These are phyloP conservation scores for Samia ricini DNA, from an alignment of 1,140 invertebrate genomes.

Conservation along the genomic window DNA sequence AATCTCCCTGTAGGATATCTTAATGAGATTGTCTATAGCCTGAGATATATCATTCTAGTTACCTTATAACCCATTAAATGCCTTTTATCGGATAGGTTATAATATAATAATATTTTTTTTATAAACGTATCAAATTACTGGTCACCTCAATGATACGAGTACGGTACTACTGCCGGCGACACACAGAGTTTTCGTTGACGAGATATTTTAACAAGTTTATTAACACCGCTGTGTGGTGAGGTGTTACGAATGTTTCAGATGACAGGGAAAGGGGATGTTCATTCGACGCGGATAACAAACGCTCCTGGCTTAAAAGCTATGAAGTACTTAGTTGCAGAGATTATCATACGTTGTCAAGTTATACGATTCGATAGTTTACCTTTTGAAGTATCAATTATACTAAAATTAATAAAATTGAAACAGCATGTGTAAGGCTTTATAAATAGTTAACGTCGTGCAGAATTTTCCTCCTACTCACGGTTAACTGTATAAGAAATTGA, in stretches of 20 bases:
- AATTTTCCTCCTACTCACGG: no score
- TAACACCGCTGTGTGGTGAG: constrained; percentile 24
- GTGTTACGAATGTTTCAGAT: constrained; percentile 21
- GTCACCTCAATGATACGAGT: constrained; percentile 21
- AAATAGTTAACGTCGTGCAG: no score
- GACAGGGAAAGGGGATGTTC: background rate
- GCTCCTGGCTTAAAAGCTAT: background rate
- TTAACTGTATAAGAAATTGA: no score
- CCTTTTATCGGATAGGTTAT: no score
- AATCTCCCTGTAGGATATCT: no score
- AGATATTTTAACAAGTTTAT: constrained; percentile 55
- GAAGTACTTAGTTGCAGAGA: background rate
- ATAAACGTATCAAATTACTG: constrained; percentile 5
- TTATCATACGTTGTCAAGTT: background rate
- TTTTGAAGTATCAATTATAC: background rate
- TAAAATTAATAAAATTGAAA: background rate
- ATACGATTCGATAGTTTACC: background rate
- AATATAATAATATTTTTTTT: no score
- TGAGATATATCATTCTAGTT: no score
- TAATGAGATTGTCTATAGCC: no score
- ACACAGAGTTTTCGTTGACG: constrained; percentile 41
- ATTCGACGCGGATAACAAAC: background rate
- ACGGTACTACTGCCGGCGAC: constrained; percentile 23
- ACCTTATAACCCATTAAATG: no score
- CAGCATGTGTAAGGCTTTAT: background rate